Percentiles rank a stretch among this genome's conserved stretches.
These are phyloP conservation scores for Eupithecia subumbrata DNA, from an alignment of 2,888 invertebrate species.

Conservation along the genomic window DNA sequence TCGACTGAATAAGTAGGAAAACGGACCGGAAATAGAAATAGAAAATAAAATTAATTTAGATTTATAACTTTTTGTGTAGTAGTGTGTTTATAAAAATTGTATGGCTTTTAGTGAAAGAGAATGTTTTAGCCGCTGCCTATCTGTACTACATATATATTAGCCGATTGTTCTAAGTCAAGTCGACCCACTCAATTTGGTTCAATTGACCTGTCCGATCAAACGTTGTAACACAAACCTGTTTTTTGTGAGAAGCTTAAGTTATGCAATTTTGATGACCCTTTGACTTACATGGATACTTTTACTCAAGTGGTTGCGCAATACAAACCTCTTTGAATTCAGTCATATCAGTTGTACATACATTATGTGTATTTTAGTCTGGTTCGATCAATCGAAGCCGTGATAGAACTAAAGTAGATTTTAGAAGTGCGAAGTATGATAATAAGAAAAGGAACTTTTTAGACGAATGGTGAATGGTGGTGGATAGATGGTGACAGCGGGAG, in stretches of 20 bases:
- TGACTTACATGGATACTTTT: constrained; percentile 29
- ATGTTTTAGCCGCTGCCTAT: not conserved
- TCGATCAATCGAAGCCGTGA: no score
- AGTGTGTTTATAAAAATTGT: not conserved
- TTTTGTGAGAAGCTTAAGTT: constrained; percentile 18
- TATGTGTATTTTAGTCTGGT: not conserved
- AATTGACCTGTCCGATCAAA: constrained; percentile 19
- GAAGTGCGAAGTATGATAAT: not conserved
- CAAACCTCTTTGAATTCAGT: not conserved
- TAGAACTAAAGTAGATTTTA: not conserved
- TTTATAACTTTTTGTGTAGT: not conserved
- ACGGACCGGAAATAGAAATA: constrained; percentile 28
- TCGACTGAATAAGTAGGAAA: constrained; percentile 35
- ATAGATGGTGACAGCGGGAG: not conserved
- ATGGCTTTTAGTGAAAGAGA: not conserved
- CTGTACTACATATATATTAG: not conserved
- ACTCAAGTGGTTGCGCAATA: constrained; percentile 30
- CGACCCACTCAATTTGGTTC: not conserved
- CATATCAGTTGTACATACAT: not conserved
- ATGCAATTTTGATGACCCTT: constrained; percentile 29
- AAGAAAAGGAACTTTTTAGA: not conserved
- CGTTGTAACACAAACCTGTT: constrained; percentile 11
- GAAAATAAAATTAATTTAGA: constrained; percentile 16
- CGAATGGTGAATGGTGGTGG: not conserved
- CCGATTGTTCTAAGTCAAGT: not conserved